A percentile compares a stretch with the other conserved stretches of the same genome.
Evolutionary conservation across 2,888 invertebrate species (phyloP).

Genomic region (Epinotia brunnichana): DNA sequence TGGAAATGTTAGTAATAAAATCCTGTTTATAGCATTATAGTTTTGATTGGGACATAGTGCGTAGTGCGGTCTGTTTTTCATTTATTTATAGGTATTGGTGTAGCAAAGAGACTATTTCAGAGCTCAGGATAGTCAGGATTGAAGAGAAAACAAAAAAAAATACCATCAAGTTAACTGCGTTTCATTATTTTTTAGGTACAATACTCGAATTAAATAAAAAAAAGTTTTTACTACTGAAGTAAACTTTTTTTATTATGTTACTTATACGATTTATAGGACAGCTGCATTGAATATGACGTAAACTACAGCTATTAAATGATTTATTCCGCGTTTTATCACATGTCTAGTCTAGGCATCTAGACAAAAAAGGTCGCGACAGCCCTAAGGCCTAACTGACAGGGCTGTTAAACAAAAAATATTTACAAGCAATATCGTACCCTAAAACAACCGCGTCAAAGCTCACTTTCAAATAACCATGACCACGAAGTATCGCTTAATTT

Average conservation of each 20-base stretch:
- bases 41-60: not conserved
- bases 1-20: not conserved
- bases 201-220: not conserved
- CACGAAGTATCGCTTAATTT: conserved; percentile 39
- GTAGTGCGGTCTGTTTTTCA: too few species aligned
- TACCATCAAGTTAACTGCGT: too few species aligned
- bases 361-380: conserved; percentile 23
- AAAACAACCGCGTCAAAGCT: not conserved
- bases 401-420: conserved; percentile 2
- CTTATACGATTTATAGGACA: not conserved
- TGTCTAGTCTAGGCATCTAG: conserved; percentile 31
- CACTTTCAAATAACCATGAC: not conserved
- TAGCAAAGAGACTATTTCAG: too few species aligned
- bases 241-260: not conserved
- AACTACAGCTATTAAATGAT: conserved; percentile 18
- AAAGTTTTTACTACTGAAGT: not conserved
- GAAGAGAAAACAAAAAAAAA: too few species aligned
- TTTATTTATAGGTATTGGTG: too few species aligned
- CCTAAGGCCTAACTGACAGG: conserved; percentile 31
- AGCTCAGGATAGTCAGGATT: too few species aligned
- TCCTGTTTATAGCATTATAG: not conserved
- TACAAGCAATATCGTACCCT: conserved; percentile 2
- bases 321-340: conserved; percentile 2
- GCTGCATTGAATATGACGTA: conserved; percentile 3
- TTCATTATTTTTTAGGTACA: too few species aligned